Conservation (phyloP, 2,113 vertebrate genomes). For the Alaudala cheleensis region DNA sequence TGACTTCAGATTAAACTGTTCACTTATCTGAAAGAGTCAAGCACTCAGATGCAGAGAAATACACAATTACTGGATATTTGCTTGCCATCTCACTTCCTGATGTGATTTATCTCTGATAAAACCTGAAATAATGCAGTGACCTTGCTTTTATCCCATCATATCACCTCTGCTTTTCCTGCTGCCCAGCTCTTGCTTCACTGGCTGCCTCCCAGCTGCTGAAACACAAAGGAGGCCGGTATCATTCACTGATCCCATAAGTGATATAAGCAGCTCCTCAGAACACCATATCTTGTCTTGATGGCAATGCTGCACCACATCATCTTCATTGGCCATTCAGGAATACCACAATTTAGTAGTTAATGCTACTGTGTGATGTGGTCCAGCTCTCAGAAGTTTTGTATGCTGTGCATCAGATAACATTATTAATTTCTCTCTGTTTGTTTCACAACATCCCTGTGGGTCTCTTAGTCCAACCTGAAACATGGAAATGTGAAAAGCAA, state of each 20-base stretch:
- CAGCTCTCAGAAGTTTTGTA: background rate
- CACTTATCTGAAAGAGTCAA: background rate
- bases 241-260: background rate
- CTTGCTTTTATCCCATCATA: background rate
- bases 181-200: background rate
- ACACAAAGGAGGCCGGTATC: background rate
- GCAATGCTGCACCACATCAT: background rate
- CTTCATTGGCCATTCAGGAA: background rate
- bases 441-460: background rate
- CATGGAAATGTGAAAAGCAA: background rate
- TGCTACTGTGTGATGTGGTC: accelerated
- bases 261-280: background rate
- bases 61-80: background rate
- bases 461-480: background rate
- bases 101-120: background rate
- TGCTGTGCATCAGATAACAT: background rate
- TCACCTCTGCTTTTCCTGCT: background rate
- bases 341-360: background rate
- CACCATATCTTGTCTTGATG: background rate
- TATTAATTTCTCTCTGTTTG: background rate
- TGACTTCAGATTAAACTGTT: background rate
- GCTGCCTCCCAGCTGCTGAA: background rate
- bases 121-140: background rate
- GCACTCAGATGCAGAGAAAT: background rate
- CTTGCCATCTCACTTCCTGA: background rate